Conservation (phyloP, 2,113 vertebrate species). For the Bothrops jararaca region DNA sequence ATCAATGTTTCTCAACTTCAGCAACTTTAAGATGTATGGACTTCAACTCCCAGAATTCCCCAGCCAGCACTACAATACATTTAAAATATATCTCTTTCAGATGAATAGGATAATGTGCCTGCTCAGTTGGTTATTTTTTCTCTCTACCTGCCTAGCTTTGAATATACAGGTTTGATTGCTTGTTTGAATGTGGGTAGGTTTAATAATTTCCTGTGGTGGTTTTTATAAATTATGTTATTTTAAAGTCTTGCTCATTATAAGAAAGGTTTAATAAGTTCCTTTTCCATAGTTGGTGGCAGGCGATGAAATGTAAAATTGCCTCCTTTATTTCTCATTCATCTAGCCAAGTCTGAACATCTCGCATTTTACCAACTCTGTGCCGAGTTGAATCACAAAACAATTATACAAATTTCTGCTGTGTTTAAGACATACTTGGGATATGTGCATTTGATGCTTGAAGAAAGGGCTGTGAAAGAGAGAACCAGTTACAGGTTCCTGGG, state of each 20-base stretch:
- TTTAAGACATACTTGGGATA: constrained; percentile 17
- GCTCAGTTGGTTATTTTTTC: not conserved
- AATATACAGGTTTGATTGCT: not conserved
- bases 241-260: constrained; percentile 21
- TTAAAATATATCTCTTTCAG: not conserved
- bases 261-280: not conserved
- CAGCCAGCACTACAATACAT: not conserved
- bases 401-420: not conserved
- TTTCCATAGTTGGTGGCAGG: not conserved
- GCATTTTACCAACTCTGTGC: not conserved
- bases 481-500: not conserved
- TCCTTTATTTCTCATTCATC: constrained; percentile 23
- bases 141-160: constrained; percentile 7
- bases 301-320: constrained; percentile 34
- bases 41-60: not conserved
- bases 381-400: constrained; percentile 20
- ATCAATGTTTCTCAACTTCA: not conserved
- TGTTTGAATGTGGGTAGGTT: constrained; percentile 9
- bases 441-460: not conserved
- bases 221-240: constrained; percentile 24
- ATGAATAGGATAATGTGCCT: not conserved
- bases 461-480: not conserved
- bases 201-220: constrained; percentile 12
- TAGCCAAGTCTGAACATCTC: not conserved
- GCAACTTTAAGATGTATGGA: not conserved